Evolutionary conservation across 2,113 vertebrate species (phyloP), one percentile per base, ranked within the genome.

Genomic region (Elaphurus davidianus): DNA sequence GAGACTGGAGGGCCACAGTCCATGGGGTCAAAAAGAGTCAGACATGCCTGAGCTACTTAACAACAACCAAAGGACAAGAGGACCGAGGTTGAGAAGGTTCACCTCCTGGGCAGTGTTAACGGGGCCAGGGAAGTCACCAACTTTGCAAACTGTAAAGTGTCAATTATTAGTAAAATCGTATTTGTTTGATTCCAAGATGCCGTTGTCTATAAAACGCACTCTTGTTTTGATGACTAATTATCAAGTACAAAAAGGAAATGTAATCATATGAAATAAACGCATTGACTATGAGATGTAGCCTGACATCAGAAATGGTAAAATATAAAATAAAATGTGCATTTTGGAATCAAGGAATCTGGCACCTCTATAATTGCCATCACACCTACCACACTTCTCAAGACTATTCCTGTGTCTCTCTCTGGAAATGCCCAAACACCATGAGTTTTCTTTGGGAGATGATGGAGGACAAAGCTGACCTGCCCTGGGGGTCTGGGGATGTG

Each of bases 141-240:
- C 33, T 74, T 2, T 55, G 82, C 19, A 64, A 57, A 47, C 33
- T 30, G 14, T 12, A 28, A 57, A 57, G 43, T 27, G 8, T 3
- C 5, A 50, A 43, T 6, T 57, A 13, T 14, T 15, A 52, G 14
- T 6, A 23, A 74, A 57, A 55, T 8, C 1, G 13, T 52, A 2
- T 78, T 59, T 92, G 33, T 64, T 92, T 79, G 59, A 47, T 93
- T 93, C 64, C 50, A 43, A 76, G 89, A 59, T 57, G 85, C 36
- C 23, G 0, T 6, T 57, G 40, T 33, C 21, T 60, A 2, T 82
- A 30, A 62, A 54, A 71, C 1, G 16, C 6, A 1, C 36, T 52
- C 7, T 19, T 0, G 43, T 54, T 54, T 30, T 17, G 54, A 25
- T 23, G 74, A 19, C 19, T 21, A 4, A 59, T 12, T 71, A 60